Percentiles rank a stretch among this genome's conserved stretches.
phyloP scores from a whole-genome alignment of 2,113 vertebrate species.

The Nibea albiflora region DNA sequence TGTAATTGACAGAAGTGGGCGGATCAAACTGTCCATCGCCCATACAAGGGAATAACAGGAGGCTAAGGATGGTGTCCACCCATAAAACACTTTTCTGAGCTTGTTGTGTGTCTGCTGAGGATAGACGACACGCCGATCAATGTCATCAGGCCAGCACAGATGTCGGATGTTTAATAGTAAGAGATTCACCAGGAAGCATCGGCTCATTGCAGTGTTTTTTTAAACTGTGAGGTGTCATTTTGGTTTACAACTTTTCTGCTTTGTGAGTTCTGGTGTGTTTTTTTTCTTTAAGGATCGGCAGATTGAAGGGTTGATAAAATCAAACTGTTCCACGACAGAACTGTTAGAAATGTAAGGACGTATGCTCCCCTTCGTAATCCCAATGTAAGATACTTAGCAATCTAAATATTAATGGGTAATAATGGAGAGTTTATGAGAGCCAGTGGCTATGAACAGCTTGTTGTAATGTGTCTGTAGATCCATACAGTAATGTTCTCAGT shows the following conservation, averaged over 20 bases:
- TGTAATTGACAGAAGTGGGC: slow-evolving; percentile 46
- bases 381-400: background rate
- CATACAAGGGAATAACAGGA: background rate
- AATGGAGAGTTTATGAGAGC: background rate
- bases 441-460: background rate
- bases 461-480: background rate
- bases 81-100: background rate
- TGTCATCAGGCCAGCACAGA: slow-evolving; percentile 9
- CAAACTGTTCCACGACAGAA: background rate
- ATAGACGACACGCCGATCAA: background rate
- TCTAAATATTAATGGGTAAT: background rate
- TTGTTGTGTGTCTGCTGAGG: background rate
- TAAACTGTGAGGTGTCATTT: slow-evolving; percentile 1
- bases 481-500: background rate
- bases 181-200: background rate
- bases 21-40: background rate
- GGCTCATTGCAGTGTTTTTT: background rate
- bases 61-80: background rate
- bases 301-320: background rate
- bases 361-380: background rate
- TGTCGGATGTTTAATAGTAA: background rate
- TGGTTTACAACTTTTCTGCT: background rate
- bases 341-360: background rate
- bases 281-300: background rate
- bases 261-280: background rate